A percentile compares a stretch with the other conserved stretches of the same genome.
Conservation (phyloP, 2,888 invertebrate species). For the Oxycera nigricornis region DNA sequence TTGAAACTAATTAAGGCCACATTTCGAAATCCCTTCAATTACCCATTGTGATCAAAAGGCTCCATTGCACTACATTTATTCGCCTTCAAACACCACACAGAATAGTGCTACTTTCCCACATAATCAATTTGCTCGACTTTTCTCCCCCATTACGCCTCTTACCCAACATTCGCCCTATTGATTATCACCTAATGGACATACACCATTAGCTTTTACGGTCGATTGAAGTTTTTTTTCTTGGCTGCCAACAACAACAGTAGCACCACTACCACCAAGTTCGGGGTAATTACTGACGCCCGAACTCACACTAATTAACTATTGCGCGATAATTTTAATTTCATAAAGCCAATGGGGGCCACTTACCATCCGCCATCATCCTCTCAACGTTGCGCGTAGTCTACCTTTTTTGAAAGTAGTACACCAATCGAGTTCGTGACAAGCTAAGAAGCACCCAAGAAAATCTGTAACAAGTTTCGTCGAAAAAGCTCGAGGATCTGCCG, state of each 20-base stretch:
- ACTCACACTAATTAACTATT: constrained; percentile 5
- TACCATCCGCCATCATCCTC: background rate
- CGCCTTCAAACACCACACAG: too few species aligned
- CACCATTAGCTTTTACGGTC: constrained; percentile 26
- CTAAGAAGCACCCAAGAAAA: background rate
- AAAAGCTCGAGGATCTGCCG: background rate
- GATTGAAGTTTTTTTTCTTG: constrained; percentile 12
- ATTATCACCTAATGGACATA: constrained; percentile 24
- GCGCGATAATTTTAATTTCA: constrained; percentile 4
- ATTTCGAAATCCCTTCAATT: too few species aligned
- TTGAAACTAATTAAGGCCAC: too few species aligned
- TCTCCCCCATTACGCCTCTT: too few species aligned
- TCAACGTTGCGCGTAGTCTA: too few species aligned
- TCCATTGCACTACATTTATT: too few species aligned
- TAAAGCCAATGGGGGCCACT: background rate
- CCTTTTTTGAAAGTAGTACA: too few species aligned
- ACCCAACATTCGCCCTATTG: constrained; percentile 13
- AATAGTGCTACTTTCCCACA: too few species aligned
- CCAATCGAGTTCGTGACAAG: background rate
- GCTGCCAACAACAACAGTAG: background rate
- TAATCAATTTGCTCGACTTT: too few species aligned
- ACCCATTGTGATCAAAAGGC: too few species aligned
- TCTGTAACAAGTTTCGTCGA: background rate
- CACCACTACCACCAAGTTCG: background rate
- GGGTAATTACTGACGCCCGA: background rate